Base-by-base conservation (phyloP, 2,113 vertebrate species). In the Cyanoramphus novaezelandiae region DNA sequence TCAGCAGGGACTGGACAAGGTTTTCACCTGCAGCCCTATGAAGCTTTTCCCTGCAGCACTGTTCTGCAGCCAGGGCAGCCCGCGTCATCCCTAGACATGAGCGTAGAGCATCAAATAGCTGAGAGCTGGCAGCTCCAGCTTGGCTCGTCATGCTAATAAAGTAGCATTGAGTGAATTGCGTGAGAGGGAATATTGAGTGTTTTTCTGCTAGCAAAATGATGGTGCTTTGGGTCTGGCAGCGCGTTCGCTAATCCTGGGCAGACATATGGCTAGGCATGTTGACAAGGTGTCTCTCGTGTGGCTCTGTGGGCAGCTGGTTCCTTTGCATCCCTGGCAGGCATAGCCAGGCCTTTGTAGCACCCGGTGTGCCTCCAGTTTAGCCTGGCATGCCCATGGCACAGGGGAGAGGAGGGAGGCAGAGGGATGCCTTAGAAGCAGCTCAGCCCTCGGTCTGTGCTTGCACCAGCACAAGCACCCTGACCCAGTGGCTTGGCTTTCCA, bases 31-130 rank as follows among this genome's bases (percentile, higher is more conserved):
- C 63, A 83, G 13, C 41, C 50, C 39, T 2, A 0, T 3, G n/a
- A 74, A 75, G n/a, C 24, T 41, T 20, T 86, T 86, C 76, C 76
- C 44, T 35, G 62, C 2, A 4, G 39, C 8, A 0, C 33, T 67
- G 67, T 55, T 84, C 47, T 8, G 20, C 70, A 53, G 76, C 46
- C 5, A 3, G 44, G 62, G 28, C 63, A 76, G 63, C 57, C 53
- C 2, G 0, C 0, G 1, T 47, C 80, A 46, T 37, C 59, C 49
- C 10, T 13, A 47, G 39, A 8, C n/a, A 28, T 0, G 5, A 52
- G 28, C 4, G 1, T 1, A 33, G 71, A 64, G 35, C 49, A 50
- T 62, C 7, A 9, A 57, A 41, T 1, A 9, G 17, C 13, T 18
- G 24, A 3, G 41, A 67, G 68, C 69, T 90, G 93, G 92, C 90